Conservation (phyloP, 2,888 invertebrate genomes). For the Limnephilus auricula region DNA sequence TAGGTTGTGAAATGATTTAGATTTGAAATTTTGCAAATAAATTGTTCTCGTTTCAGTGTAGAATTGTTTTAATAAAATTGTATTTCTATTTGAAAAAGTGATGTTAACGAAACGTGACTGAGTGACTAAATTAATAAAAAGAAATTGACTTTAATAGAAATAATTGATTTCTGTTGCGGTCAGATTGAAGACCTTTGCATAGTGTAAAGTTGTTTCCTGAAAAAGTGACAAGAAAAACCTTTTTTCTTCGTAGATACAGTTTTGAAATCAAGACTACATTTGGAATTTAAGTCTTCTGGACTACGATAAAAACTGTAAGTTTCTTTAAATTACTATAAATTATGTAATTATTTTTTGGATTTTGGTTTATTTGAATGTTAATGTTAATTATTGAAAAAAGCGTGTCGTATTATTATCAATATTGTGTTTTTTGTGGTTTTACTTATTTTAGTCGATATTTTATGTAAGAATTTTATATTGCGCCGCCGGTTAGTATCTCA, state of each 20-base stretch:
- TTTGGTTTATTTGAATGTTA: too few relatives aligned
- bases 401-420: too few relatives aligned
- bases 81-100: neutral
- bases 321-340: neutral
- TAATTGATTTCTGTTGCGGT: neutral
- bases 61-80: neutral
- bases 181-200: neutral
- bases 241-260: neutral
- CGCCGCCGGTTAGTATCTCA: too few relatives aligned
- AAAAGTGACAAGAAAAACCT: neutral
- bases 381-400: too few relatives aligned
- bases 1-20: neutral
- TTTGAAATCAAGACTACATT: neutral
- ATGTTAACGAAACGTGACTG: neutral
- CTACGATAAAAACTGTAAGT: neutral
- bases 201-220: neutral
- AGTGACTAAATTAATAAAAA: neutral
- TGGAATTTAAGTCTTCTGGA: neutral
- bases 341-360: neutral
- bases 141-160: neutral
- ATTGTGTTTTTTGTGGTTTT: too few relatives aligned
- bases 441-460: too few relatives aligned
- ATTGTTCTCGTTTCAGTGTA: neutral
- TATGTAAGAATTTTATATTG: too few relatives aligned
- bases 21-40: too few relatives aligned